Evolutionary conservation across 2,888 invertebrate species (phyloP), one percentile per base, ranked within the genome.

Genomic region (Protodeltote pygarga): DNA sequence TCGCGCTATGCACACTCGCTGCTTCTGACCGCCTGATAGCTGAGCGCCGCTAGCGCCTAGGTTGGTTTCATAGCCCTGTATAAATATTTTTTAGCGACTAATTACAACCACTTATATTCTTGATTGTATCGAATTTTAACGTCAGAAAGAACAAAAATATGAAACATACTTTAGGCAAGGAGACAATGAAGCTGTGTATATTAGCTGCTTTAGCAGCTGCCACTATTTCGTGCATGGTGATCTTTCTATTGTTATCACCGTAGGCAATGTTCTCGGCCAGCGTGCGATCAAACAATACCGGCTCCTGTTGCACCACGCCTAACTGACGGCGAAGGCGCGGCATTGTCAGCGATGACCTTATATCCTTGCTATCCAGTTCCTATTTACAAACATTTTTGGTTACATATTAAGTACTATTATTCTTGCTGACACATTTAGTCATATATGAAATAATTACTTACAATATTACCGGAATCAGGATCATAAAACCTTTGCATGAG

Each of bases 201-300:
- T 97, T 97, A 4, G 97, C 95, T 65, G 94, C 94, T 67, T 94
- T 95, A 0, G 96, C 95, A 0, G 95, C 95, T 31, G 94, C 92
- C n/a, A 96, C 94, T 35, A 97, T 94, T 72, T 97, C 96, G 29
- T 93, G 93, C 93, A 94, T 95, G 21, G 93, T 79, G 24, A 95
- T 94, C 15, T 91, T 87, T 4, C 96, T 92, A 39, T 89, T 92
- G 77, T 96, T 96, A 78, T 96, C 96, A 2, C 98, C 98, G 75
- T 97, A 98, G 0, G 96, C 95, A 64, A 98, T 97, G 79, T 98
- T 98, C 74, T 97, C 96, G 0, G 94, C 94, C 29, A 98, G 95
- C 9, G 95, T 95, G 34, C 95, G 93, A 75, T 96, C 96, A 82
- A 98, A 97, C 0, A 98, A 93, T 2, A 96, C 94, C 0, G 97